Evolutionary conservation across 1,140 invertebrate genomes (phyloP), one percentile per base, ranked within the genome.

Genomic region (Rhagoletis zephyria): DNA sequence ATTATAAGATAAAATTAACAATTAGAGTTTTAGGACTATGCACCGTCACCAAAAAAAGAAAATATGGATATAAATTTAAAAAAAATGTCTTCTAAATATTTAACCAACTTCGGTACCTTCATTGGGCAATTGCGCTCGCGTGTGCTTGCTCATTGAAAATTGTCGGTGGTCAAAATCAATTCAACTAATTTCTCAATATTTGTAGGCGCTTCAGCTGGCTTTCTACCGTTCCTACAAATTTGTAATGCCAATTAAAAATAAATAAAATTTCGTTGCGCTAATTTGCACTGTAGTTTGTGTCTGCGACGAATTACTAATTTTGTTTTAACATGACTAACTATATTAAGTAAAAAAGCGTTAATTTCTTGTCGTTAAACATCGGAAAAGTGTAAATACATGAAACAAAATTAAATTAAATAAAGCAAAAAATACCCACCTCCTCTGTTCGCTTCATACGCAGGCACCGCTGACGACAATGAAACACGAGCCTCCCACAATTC

Each of bases 301-400:
- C 40, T 74, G 3, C 16, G 45, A 74, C 42, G 14, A 74, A 14
- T 74, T 12, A 45, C 67, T 74, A 74, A 74, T 74, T 48, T 74
- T 42, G 42, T 74, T 74, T 30, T 45, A 74, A 74, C 67, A 48
- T 74, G 42, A 74, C 67, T 74, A 74, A 74, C 67, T 48, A 42
- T 16, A 14, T 74, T 74, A 74, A 16, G 45, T 74, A 48, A 74
- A 74, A 74, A 45, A 74, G 40, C 67, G 67, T n/a, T 74, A 48
- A 74, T n/a, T 74, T 74, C 3, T 48, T 48, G 51, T 48, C n/a
- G 30, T 70, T 70, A 42, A 70, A 14, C 65, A 70, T 4, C 40
- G 40, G 40, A 74, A 74, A n/a, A 40, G 42, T 40, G 30, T 12
- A 42, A 40, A 40, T 9, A 14, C 5, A 9, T 6, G 3, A n/a